Percentiles rank a stretch among this genome's conserved stretches.
Evolutionary conservation across 2,797 vertebrate genomes (phyloP).

Genomic region (Rhynchotus rufescens): DNA sequence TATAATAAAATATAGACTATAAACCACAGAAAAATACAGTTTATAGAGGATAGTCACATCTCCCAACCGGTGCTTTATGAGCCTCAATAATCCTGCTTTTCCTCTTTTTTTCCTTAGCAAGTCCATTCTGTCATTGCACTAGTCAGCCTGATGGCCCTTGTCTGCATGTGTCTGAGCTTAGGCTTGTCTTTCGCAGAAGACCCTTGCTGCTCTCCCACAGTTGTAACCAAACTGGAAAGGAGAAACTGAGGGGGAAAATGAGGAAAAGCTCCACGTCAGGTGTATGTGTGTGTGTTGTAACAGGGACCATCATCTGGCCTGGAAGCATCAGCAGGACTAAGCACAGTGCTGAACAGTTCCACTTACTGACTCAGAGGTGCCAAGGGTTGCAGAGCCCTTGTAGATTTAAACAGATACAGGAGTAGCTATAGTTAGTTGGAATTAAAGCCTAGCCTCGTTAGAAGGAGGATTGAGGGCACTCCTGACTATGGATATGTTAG

Average conservation of each 20-base stretch:
- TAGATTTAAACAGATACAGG: not conserved
- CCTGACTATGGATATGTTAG: not conserved
- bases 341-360: not conserved
- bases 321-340: not conserved
- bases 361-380: not conserved
- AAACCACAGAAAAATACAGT: not conserved
- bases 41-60: not conserved
- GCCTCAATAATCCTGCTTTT: not conserved
- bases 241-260: not conserved
- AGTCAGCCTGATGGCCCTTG: not conserved
- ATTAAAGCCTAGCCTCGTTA: constrained; percentile 14
- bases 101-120: not conserved
- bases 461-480: not conserved
- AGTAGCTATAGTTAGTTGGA: not conserved
- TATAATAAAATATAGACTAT: no score
- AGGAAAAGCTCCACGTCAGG: not conserved
- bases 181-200: not conserved
- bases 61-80: not conserved
- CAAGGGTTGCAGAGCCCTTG: not conserved
- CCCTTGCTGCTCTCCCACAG: not conserved
- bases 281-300: not conserved
- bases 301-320: not conserved
- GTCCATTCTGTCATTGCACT: not conserved
- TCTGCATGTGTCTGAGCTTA: not conserved
- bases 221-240: not conserved